A percentile compares a stretch with the other conserved stretches of the same genome.
Evolutionary conservation across 1,140 invertebrate species (phyloP).

Genomic region (Bemisia tabaci): DNA sequence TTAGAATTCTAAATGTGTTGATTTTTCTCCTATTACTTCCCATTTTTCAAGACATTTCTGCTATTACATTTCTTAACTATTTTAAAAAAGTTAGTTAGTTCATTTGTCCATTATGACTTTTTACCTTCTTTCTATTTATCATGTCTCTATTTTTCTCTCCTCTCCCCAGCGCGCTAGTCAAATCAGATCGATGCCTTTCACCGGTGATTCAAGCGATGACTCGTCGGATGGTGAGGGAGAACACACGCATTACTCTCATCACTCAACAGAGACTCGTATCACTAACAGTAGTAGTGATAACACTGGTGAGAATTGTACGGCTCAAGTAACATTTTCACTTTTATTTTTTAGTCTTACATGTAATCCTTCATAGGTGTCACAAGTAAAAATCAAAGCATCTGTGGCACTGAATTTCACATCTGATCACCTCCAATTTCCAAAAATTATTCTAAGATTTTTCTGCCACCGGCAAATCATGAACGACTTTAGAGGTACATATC

Average conservation of each 20-base stretch:
- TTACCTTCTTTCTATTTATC: not conserved
- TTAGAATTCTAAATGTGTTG: too few species aligned
- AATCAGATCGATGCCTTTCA: conserved; percentile 88
- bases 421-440: too few species aligned
- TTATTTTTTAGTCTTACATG: not conserved
- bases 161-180: conserved; percentile 69
- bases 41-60: too few species aligned
- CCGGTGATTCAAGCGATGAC: conserved; percentile 86
- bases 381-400: not conserved
- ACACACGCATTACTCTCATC: conserved; percentile 22
- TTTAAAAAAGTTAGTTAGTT: too few species aligned
- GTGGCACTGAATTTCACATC: too few species aligned
- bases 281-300: conserved; percentile 35
- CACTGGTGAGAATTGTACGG: conserved; percentile 16
- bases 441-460: too few species aligned
- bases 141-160: conserved; percentile 4
- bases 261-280: conserved; percentile 27
- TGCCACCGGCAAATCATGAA: too few species aligned
- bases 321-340: not conserved
- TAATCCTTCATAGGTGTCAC: not conserved
- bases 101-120: too few species aligned
- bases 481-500: too few species aligned
- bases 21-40: too few species aligned
- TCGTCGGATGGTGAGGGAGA: conserved; percentile 75
- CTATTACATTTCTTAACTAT: too few species aligned